Evolutionary conservation across 2,797 vertebrate species (phyloP).

Genomic region (Uromys caudimaculatus): DNA sequence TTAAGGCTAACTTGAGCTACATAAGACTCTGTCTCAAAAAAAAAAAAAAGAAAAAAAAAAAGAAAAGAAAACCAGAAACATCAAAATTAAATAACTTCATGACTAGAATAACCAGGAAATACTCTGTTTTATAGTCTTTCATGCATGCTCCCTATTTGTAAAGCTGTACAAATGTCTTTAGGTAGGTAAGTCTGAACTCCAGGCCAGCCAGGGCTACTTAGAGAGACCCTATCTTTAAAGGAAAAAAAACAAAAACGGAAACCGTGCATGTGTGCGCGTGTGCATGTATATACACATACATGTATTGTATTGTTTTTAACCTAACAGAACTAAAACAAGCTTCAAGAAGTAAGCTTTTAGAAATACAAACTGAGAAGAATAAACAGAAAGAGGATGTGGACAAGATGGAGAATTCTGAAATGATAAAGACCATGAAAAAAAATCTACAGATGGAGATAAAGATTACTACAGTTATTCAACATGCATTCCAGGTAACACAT

Average conservation of each 20-base stretch:
- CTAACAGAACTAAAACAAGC: conserved; percentile 84
- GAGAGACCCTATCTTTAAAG: neutral
- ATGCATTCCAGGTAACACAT: conserved; percentile 87
- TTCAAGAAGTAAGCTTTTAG: conserved; percentile 65
- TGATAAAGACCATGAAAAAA: neutral
- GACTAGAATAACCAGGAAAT: conserved; percentile 12
- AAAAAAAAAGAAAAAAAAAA: neutral
- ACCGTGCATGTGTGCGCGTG: too few relatives aligned
- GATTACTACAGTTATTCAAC: conserved; percentile 80
- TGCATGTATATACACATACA: neutral
- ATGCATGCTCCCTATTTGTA: neutral
- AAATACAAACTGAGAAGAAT: conserved; percentile 64
- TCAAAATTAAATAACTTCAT: neutral
- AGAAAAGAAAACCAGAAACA: too few relatives aligned
- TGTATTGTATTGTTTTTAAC: conserved; percentile 62
- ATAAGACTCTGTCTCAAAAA: neutral
- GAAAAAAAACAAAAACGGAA: neutral
- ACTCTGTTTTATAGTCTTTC: neutral
- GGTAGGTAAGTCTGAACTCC: neutral
- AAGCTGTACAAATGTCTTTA: neutral
- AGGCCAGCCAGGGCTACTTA: neutral
- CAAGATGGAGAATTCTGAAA: neutral
- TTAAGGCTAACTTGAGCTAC: neutral
- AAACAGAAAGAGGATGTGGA: conserved; percentile 66
- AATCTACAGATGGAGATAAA: conserved; percentile 78